phyloP scores from a whole-genome alignment of 2,888 invertebrate species.

The Chesias legatella region DNA sequence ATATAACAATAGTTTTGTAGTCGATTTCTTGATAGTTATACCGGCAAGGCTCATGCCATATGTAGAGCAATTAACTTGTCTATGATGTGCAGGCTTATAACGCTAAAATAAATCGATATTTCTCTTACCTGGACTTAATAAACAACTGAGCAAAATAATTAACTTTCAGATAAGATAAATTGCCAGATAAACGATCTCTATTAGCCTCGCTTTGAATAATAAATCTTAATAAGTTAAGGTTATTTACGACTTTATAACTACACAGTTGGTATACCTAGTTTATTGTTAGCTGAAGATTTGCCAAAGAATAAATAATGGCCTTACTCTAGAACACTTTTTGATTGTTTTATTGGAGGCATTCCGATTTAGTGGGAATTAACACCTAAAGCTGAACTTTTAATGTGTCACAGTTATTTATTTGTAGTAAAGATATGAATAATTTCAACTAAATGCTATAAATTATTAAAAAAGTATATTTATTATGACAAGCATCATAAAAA shows the following conservation, averaged over 20 bases:
- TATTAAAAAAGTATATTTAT: not conserved
- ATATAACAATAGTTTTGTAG: no score
- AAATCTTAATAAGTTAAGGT: conserved; percentile 33
- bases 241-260: conserved; percentile 37
- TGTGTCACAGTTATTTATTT: no score
- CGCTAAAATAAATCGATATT: not conserved
- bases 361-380: no score
- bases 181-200: conserved; percentile 41
- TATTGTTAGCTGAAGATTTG: conserved; percentile 13
- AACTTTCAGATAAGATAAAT: conserved; percentile 33
- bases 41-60: no score
- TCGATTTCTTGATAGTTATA: no score
- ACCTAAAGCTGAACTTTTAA: no score
- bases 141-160: conserved; percentile 36
- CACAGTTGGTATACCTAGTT: conserved; percentile 6
- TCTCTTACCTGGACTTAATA: conserved; percentile 6
- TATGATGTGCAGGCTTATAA: no score
- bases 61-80: no score
- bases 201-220: conserved; percentile 41
- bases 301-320: conserved; percentile 11
- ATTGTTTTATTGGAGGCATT: not conserved
- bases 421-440: no score
- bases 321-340: not conserved
- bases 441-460: no score
- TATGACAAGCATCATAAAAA: conserved; percentile 11